Evolutionary conservation across 2,888 invertebrate species (phyloP).

Genomic region (Rugalucina vietnamica): DNA sequence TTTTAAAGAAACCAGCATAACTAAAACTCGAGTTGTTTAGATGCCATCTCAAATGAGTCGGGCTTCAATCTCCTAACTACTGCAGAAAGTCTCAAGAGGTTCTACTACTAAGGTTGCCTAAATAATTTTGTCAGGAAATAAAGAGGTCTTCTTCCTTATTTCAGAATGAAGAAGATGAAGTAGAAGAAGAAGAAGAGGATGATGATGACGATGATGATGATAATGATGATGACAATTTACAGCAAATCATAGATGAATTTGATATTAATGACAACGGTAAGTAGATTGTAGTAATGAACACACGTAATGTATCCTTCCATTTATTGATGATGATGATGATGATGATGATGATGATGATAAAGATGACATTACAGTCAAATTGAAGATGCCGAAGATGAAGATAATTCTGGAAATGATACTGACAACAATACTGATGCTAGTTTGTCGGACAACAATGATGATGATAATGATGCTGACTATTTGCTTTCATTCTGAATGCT

Average conservation of each 20-base stretch:
- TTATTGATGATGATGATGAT: slow-evolving; percentile 46
- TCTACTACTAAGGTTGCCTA: no score
- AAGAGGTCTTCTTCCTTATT: not conserved
- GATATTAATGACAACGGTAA: slow-evolving; percentile 31
- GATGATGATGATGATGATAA: slow-evolving; percentile 49
- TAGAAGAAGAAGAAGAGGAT: slow-evolving; percentile 67
- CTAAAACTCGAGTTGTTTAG: not conserved
- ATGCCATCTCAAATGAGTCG: not conserved
- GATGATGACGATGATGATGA: slow-evolving; percentile 67
- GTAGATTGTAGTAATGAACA: not conserved
- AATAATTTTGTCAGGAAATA: not conserved
- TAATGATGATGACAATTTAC: slow-evolving; percentile 57
- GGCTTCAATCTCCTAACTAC: no score
- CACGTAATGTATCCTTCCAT: not conserved
- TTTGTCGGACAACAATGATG: not conserved
- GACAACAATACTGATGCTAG: not conserved
- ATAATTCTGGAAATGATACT: slow-evolving; percentile 19
- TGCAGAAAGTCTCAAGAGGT: no score
- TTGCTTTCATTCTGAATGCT: not conserved
- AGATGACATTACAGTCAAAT: no score
- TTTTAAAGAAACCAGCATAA: not conserved
- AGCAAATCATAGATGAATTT: slow-evolving; percentile 26
- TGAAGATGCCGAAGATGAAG: slow-evolving; percentile 43
- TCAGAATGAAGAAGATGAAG: slow-evolving; percentile 58
- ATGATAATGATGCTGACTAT: not conserved